Base-by-base conservation (phyloP, 2,113 vertebrate genomes). In the Xiphophorus couchianus region DNA sequence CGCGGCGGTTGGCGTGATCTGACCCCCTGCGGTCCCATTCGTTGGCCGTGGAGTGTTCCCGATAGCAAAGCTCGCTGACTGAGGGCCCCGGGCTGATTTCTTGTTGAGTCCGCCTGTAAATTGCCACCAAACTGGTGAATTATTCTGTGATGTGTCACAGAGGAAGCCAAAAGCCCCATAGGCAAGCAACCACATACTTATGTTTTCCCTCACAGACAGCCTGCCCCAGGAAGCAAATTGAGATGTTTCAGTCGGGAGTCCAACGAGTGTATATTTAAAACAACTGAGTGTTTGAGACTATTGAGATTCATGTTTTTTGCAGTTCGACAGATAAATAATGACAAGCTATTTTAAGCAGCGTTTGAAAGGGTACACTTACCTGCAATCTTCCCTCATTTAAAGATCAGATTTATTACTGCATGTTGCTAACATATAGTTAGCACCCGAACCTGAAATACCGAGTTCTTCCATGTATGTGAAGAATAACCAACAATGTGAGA, bases 111-210 rank as follows among this genome's bases (percentile, higher is more conserved):
- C 78, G 84, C 80, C 84, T 88, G 81, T 91, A 91, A 90, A 92
- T 91, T 90, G 88, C 90, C 84, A 87, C 90, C 90, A 90, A 90
- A 90, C 83, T 69, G 88, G 84, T 90, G 91, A 93, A 92, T 92
- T 88, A 92, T 88, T 89, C 82, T 74, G 73, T 88, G 83, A 88
- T 88, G 84, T 91, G 88, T 91, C 84, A 82, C 77, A 64, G 80
- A 87, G 76, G 72, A 82, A 73, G 58, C 68, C 15, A 71, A 85
- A 85, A 84, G 77, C 86, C 88, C 88, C 67, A 85, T 74, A 88
- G 90, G 87, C 88, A 84, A 80, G 80, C 77, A 83, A 70, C 78
- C 74, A 70, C 19, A 0, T 81, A 84, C 85, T 85, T 85, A 15
- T 90, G 87, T 87, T 86, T 90, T 77, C 77, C 80, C 76, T 85